Base-by-base conservation (phyloP, 2,797 vertebrate species). In the Anguilla marmorata region DNA sequence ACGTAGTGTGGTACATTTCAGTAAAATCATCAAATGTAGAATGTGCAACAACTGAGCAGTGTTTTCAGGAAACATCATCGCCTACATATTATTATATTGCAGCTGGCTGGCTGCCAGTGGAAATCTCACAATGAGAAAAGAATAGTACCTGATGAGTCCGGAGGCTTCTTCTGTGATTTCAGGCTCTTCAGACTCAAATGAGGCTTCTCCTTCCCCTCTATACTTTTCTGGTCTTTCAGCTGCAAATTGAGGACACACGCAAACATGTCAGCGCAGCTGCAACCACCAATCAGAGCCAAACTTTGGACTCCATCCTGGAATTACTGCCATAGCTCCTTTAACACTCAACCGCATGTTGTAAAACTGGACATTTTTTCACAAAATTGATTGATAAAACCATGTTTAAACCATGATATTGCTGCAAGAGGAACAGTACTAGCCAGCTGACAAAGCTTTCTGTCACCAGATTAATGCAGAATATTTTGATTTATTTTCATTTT, bases 101-200 rank as follows among this genome's bases (percentile, higher is more conserved):
- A 66, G 63, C n/a, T n/a, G 24, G 21, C 16, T 63, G 58, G 63
- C n/a, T n/a, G 76, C 2, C 33, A 41, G 37, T 41, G 12, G 33
- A 41, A 41, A 8, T 41, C 16, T 37, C 11, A 80, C 30, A 45
- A 33, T 72, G 0, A 56, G 85, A 2, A 72, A 4, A 86, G 19
- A 56, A 33, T 19, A 41, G 90, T 93, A 99, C 98, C 98, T 97
- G 96, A 69, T 89, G 95, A 90, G 88, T 97, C 94, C 14, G 95
- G 96, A 1, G 96, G 96, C 92, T 97, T 98, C 93, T 96, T 96
- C 85, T 94, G 93, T 63, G 92, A 87, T 92, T 95, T 96, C 87
- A 92, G 92, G 90, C 91, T 94, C n/a, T 93, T 96, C 21, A 94
- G 91, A 89, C 90, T 95, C 89, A 96, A 86, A 88, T 86, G 89